A percentile compares a stretch with the other conserved stretches of the same genome.
Conservation (phyloP, 2,888 invertebrate species). For the Dastarcus helophoroides region DNA sequence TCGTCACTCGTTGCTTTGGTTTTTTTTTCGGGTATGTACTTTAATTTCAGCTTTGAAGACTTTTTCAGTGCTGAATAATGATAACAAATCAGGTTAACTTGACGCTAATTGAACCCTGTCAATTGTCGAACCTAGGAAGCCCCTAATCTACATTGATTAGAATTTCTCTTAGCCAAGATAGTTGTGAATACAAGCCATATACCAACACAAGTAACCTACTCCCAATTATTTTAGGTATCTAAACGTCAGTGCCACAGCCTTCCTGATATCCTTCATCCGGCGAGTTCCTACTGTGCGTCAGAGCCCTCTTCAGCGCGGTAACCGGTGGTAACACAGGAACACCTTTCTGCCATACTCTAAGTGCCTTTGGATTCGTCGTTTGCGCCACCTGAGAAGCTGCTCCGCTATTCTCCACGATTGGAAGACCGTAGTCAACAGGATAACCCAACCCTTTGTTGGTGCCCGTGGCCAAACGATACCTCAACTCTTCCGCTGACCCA, state of each 20-base stretch:
- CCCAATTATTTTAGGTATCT: constrained; percentile 33
- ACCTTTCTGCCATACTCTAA: constrained; percentile 79
- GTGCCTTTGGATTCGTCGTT: constrained; percentile 60
- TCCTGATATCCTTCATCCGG: constrained; percentile 88
- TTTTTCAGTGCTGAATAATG: too few relatives aligned
- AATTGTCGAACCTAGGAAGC: too few relatives aligned
- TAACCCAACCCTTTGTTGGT: constrained; percentile 42
- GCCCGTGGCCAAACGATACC: constrained; percentile 42
- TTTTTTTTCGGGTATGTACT: too few relatives aligned
- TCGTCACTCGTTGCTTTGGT: too few relatives aligned
- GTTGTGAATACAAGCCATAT: constrained; percentile 7
- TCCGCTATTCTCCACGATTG: constrained; percentile 43
- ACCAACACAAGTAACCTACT: constrained; percentile 11
- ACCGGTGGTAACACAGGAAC: constrained; percentile 79
- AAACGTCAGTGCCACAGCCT: constrained; percentile 87
- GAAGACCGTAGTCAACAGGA: constrained; percentile 69
- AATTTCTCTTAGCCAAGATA: too few relatives aligned
- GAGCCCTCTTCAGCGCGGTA: constrained; percentile 71
- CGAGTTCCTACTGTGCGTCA: constrained; percentile 73
- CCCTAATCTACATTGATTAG: too few relatives aligned
- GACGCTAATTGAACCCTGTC: too few relatives aligned
- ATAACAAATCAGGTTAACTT: too few relatives aligned
- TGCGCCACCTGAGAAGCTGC: constrained; percentile 33
- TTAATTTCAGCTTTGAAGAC: too few relatives aligned
- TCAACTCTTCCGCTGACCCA: constrained; percentile 51